These are phyloP conservation scores for Drosophila ohnishii DNA, from an alignment of 1,140 invertebrate genomes.

Conservation along the genomic window DNA sequence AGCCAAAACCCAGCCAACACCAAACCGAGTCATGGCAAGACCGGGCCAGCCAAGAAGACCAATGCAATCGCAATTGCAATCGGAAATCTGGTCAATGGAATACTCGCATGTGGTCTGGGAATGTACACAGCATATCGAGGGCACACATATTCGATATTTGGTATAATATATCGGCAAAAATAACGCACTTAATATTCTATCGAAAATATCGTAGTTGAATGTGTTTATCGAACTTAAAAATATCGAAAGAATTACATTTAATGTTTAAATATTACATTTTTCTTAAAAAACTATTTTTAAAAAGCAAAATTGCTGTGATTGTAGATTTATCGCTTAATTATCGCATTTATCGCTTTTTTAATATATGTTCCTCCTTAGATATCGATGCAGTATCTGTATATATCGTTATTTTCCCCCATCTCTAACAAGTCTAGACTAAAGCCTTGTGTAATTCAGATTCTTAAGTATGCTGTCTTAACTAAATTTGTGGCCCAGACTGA, in stretches of 20 bases:
- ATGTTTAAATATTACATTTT: too few relatives aligned
- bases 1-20: constrained; percentile 9
- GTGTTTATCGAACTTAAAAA: not conserved
- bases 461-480: not conserved
- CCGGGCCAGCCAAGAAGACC: constrained; percentile 30
- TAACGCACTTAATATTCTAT: not conserved
- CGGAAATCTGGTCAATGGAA: constrained; percentile 14
- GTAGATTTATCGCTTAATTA: not conserved
- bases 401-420: not conserved
- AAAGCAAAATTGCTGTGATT: not conserved
- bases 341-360: not conserved
- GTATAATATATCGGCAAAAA: not conserved
- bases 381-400: not conserved
- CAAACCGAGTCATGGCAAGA: constrained; percentile 36
- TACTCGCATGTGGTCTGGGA: not conserved
- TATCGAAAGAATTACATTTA: not conserved
- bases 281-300: too few relatives aligned
- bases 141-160: not conserved
- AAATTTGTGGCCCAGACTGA: not conserved
- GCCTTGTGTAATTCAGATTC: not conserved
- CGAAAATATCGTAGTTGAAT: not conserved
- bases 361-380: not conserved
- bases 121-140: not conserved
- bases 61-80: constrained; percentile 32
- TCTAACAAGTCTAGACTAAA: not conserved